Evolutionary conservation across 2,888 invertebrate genomes (phyloP).

Genomic region (Theodoxus fluviatilis): DNA sequence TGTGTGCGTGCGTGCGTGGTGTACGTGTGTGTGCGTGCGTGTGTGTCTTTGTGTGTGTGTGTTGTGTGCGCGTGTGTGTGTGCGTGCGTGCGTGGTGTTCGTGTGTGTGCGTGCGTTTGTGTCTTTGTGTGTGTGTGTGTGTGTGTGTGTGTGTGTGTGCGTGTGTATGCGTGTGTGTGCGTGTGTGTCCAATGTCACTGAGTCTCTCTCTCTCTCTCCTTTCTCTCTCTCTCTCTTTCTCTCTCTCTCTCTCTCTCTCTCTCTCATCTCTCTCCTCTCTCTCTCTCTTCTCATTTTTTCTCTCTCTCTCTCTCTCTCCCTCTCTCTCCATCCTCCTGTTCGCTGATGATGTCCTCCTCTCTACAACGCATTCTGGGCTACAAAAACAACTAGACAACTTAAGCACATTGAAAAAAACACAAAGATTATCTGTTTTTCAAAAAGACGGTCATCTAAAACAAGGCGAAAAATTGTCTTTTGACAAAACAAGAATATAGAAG

Average conservation of each 20-base stretch:
- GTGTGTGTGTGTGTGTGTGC: not conserved
- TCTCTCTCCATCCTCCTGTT: conserved; percentile 4
- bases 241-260: conserved; percentile 5
- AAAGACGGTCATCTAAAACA: no score
- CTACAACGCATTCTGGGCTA: no score
- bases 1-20: not conserved
- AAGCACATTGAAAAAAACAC: no score
- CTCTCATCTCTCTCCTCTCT: not conserved
- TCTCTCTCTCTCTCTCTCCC: conserved; percentile 9
- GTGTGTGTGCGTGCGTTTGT: not conserved
- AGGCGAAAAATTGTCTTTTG: no score
- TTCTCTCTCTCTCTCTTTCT: conserved; percentile 5
- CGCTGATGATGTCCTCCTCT: no score
- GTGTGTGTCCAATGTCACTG: not conserved
- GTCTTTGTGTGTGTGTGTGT: not conserved
- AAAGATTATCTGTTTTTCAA: no score
- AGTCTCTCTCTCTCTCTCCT: not conserved
- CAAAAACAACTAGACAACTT: no score
- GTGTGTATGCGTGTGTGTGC: not conserved
- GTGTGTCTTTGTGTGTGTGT: not conserved
- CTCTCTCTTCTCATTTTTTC: conserved; percentile 3
- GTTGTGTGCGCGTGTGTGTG: conserved; percentile 19
- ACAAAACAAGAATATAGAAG: no score
- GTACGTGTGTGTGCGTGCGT: conserved; percentile 4
- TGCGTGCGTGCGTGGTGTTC: not conserved